phyloP scores from a whole-genome alignment of 2,888 invertebrate species.

The Nesidiocoris tenuis region DNA sequence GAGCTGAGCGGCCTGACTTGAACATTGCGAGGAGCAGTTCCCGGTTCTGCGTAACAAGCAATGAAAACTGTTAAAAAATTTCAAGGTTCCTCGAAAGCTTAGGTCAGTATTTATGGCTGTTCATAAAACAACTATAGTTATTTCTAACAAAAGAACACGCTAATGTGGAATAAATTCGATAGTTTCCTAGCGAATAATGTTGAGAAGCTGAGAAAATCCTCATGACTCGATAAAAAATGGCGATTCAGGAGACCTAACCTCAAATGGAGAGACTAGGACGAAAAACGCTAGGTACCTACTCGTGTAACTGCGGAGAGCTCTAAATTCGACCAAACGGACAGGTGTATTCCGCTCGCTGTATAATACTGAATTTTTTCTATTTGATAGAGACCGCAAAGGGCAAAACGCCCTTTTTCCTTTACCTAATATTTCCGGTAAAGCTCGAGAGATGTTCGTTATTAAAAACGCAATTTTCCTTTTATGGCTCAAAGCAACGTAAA shows the following conservation, averaged over 20 bases:
- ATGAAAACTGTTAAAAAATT: too few relatives aligned
- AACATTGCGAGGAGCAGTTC: constrained; percentile 91
- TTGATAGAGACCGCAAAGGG: neutral
- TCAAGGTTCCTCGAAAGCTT: neutral
- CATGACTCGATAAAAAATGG: too few relatives aligned
- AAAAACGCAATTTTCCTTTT: constrained; percentile 16
- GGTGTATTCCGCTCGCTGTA: neutral
- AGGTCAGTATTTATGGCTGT: neutral
- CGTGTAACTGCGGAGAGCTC: too few relatives aligned
- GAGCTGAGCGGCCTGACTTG: constrained; percentile 91
- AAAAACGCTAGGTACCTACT: too few relatives aligned
- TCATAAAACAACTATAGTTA: neutral
- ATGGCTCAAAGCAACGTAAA: constrained; percentile 4
- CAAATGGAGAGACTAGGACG: too few relatives aligned
- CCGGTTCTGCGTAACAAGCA: constrained; percentile 74
- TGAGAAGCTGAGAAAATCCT: too few relatives aligned
- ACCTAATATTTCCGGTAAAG: neutral
- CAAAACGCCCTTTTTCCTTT: neutral
- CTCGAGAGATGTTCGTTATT: neutral
- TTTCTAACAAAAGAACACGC: too few relatives aligned
- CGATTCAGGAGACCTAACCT: too few relatives aligned
- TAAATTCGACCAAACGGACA: too few relatives aligned
- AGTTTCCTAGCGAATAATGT: too few relatives aligned
- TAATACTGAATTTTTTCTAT: neutral
- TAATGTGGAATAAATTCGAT: too few relatives aligned